Evolutionary conservation across 2,888 invertebrate genomes (phyloP), one percentile per base, ranked within the genome.

Genomic region (Cepaea hortensis): DNA sequence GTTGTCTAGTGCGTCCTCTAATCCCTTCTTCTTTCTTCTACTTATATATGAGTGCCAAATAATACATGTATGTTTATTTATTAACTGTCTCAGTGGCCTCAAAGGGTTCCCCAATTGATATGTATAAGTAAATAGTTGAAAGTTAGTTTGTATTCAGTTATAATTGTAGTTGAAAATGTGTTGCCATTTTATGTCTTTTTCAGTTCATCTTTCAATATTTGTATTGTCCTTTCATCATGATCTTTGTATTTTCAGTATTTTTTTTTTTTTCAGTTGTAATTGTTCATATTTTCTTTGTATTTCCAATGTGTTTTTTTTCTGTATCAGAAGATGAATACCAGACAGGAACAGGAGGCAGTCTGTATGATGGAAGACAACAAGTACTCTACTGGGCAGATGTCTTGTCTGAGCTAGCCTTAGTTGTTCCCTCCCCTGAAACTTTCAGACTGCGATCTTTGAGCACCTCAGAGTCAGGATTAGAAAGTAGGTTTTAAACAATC

Each of bases 311-410:
- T 35, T 35, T 55, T 62, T 4, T 79, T 62, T 62, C 62, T 79
- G 4, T 35, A 5, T 35, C 79, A 93, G 93, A 92, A 77, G 91
- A 91, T 85, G 92, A 91, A 48, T 91, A 90, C 83, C 91, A 93
- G 76, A 91, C 92, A 75, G 95, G 95, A 88, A 95, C 96, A 90
- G 96, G 96, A 20, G 97, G 97, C 77, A 94, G 96, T 89, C 94
- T 96, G 84, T 98, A 97, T 93, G 97, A 98, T 94, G 98, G 98
- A 0, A 96, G 96, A 85, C 96, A 96, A 87, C 96, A 97, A 94
- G 96, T 98, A 4, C 95, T 99, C 1, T 99, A 98, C 95, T 99
- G 98, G 98, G 97, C 98, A 2, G 98, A 99, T 95, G 97, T 98
- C 0, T 97, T 97, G 81, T 97, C 97, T 5, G 99, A 99, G 95